Percentiles rank a stretch among this genome's conserved stretches.
Conservation (phyloP, 2,888 invertebrate species). For the Julus scandinavius region DNA sequence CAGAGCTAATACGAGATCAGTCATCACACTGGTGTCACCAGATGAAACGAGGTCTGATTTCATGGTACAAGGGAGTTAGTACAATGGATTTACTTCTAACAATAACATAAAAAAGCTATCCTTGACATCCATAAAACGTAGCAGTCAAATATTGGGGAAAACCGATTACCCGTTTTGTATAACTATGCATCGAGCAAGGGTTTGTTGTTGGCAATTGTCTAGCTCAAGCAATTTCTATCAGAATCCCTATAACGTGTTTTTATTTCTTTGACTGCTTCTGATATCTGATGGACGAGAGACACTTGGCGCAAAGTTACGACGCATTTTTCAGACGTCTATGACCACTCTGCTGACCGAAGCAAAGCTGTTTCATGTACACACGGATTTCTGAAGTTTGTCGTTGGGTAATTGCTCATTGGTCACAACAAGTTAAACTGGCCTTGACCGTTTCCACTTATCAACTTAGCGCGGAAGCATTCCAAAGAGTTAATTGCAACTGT, state of each 20-base stretch:
- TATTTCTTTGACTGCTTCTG: background rate
- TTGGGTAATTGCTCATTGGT: background rate
- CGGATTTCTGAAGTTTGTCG: background rate
- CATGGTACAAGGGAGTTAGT: too few relatives aligned
- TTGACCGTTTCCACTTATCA: background rate
- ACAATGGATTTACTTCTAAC: background rate
- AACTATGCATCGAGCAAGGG: background rate
- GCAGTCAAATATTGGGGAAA: background rate
- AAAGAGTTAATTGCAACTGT: too few relatives aligned
- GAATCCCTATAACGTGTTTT: background rate
- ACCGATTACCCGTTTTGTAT: background rate
- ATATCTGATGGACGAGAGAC: constrained; percentile 20
- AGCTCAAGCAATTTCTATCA: background rate
- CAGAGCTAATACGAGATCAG: background rate
- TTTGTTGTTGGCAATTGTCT: background rate
- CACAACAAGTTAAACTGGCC: background rate
- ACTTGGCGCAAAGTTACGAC: background rate
- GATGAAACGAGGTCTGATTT: background rate
- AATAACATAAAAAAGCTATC: too few relatives aligned
- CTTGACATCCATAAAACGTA: background rate
- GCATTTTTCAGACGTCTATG: constrained; percentile 2
- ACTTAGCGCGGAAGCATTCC: background rate
- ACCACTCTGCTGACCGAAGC: background rate
- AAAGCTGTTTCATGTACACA: background rate
- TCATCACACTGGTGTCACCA: background rate